Conservation (phyloP, 1,140 invertebrate species). For the Drosophila kikkawai region DNA sequence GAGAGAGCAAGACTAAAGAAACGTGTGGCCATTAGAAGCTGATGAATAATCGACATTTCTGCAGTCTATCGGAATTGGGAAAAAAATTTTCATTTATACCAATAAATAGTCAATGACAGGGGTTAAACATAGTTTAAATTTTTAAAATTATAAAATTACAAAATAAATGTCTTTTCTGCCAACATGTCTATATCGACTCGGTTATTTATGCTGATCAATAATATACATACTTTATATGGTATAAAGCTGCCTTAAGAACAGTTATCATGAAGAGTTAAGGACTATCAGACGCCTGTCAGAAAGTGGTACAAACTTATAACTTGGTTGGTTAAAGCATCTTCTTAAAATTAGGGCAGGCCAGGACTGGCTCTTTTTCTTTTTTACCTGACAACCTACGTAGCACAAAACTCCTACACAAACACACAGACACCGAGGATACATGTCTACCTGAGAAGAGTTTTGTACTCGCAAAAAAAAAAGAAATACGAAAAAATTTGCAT, state of each 20-base stretch:
- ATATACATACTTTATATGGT: no score
- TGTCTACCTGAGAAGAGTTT: slow-evolving; percentile 55
- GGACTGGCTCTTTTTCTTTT: slow-evolving; percentile 8
- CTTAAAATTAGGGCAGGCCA: slow-evolving; percentile 47
- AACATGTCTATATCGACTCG: no score
- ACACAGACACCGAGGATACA: slow-evolving; percentile 15
- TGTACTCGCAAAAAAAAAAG: not conserved
- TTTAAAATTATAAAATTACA: no score
- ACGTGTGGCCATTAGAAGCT: slow-evolving; percentile 22
- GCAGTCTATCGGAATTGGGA: not conserved
- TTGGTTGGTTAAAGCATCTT: slow-evolving; percentile 21
- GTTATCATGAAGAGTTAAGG: not conserved
- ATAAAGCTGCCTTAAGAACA: no score
- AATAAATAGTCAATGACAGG: no score
- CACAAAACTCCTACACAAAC: slow-evolving; percentile 3
- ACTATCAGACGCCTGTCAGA: not conserved
- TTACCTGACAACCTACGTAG: slow-evolving; percentile 22
- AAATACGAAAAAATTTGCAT: slow-evolving; percentile 54
- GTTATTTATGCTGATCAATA: no score
- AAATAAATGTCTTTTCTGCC: no score
- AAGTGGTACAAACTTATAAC: not conserved
- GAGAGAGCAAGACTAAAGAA: slow-evolving; percentile 1
- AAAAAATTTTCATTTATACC: no score
- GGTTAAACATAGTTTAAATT: no score
- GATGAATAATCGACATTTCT: slow-evolving; percentile 13